Percentiles rank a stretch among this genome's conserved stretches.
These are phyloP conservation scores for Origma solitaria DNA, from an alignment of 2,113 vertebrate species.

Conservation along the genomic window DNA sequence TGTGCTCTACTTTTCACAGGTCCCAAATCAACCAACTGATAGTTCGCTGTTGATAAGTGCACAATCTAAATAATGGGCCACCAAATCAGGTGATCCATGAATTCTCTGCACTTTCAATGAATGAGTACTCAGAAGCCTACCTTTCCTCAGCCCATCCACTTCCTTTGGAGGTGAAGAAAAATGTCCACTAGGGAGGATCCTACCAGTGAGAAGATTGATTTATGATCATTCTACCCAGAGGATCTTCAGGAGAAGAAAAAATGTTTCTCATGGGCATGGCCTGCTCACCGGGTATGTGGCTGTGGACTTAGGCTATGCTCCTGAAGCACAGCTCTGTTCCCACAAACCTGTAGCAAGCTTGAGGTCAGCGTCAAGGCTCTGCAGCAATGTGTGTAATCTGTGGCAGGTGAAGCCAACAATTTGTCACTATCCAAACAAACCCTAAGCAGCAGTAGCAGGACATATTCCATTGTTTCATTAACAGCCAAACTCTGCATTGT, in stretches of 20 bases:
- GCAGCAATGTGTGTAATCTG: background rate
- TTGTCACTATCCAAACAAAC: background rate
- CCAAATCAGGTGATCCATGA: background rate
- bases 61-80: background rate
- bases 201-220: background rate
- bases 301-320: background rate
- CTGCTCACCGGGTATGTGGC: background rate
- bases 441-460: background rate
- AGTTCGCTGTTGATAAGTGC: background rate
- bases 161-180: background rate
- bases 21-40: background rate
- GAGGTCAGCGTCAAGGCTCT: background rate
- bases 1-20: background rate
- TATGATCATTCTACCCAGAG: background rate
- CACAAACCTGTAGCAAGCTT: background rate
- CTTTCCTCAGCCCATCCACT: background rate
- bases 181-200: background rate
- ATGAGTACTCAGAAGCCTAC: background rate
- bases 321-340: background rate
- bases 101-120: background rate
- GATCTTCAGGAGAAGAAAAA: background rate
- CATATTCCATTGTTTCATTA: background rate
- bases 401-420: background rate
- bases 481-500: background rate
- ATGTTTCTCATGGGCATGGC: rapidly evolving